Evolutionary conservation across 2,113 vertebrate genomes (phyloP).

Genomic region (Odobenus rosmarus): DNA sequence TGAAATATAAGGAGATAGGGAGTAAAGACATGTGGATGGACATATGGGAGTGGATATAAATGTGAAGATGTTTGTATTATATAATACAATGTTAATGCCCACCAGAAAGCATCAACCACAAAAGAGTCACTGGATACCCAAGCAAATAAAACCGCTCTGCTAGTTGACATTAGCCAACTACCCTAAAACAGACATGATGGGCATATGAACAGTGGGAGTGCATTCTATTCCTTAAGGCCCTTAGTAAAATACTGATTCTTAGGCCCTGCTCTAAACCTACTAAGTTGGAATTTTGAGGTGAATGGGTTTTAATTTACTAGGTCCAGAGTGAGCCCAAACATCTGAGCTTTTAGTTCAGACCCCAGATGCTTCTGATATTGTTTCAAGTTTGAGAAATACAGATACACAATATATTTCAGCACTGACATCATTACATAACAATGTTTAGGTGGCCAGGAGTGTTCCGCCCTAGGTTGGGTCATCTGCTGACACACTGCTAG

Average conservation of each 20-base stretch:
- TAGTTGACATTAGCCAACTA: not conserved
- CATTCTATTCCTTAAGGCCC: not conserved
- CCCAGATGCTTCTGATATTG: not conserved
- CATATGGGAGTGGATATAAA: not conserved
- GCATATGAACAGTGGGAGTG: not conserved
- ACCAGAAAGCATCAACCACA: not conserved
- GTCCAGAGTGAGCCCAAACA: not conserved
- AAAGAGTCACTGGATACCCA: not conserved
- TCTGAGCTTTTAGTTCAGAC: not conserved
- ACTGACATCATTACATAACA: not conserved
- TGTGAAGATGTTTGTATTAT: not conserved
- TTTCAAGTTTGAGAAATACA: slow-evolving; percentile 18
- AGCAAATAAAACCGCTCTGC: not conserved
- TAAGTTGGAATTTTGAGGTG: not conserved
- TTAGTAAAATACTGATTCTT: not conserved
- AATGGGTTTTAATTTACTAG: not conserved
- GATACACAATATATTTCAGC: not conserved
- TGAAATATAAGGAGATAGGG: not conserved
- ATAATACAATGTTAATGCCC: not conserved
- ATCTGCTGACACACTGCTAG: not conserved
- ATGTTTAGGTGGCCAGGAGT: not conserved
- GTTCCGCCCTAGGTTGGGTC: not conserved
- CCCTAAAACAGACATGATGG: not conserved
- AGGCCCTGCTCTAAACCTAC: not conserved
- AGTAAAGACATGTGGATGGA: not conserved